Evolutionary conservation across 2,888 invertebrate genomes (phyloP).

Genomic region (Tinea pellionella): DNA sequence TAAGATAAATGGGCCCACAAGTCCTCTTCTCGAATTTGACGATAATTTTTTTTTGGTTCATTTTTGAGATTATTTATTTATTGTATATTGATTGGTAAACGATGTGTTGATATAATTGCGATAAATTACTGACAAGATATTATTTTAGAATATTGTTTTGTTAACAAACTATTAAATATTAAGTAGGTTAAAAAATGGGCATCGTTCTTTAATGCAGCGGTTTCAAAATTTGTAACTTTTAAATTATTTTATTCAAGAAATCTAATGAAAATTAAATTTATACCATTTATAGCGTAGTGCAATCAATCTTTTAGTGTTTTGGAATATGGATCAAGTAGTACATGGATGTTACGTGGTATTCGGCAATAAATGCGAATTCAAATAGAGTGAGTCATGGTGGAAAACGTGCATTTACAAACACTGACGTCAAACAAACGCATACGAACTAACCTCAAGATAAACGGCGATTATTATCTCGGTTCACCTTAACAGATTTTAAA

Average conservation of each 20-base stretch:
- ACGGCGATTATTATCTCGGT: neutral
- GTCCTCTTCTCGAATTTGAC: too few species aligned
- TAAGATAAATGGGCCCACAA: too few species aligned
- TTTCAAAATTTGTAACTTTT: neutral
- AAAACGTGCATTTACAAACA: conserved; percentile 36
- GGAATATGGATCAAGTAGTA: neutral
- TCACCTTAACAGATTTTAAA: neutral
- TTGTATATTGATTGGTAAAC: too few species aligned
- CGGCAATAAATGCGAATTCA: neutral
- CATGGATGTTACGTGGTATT: conserved; percentile 1
- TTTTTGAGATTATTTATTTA: too few species aligned
- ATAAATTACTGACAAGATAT: too few species aligned
- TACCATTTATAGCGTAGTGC: neutral
- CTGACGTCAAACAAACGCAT: conserved; percentile 39
- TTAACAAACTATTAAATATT: too few species aligned
- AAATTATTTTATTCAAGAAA: neutral
- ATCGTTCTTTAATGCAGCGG: too few species aligned
- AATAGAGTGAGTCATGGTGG: conserved; percentile 31
- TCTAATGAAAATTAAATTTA: neutral
- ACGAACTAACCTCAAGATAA: conserved; percentile 3
- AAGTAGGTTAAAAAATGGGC: too few species aligned
- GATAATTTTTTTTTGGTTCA: too few species aligned
- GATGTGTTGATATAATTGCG: too few species aligned
- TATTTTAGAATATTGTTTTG: too few species aligned
- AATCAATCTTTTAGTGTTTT: neutral